phyloP scores from a whole-genome alignment of 2,888 invertebrate species.

The Machimus rusticus region DNA sequence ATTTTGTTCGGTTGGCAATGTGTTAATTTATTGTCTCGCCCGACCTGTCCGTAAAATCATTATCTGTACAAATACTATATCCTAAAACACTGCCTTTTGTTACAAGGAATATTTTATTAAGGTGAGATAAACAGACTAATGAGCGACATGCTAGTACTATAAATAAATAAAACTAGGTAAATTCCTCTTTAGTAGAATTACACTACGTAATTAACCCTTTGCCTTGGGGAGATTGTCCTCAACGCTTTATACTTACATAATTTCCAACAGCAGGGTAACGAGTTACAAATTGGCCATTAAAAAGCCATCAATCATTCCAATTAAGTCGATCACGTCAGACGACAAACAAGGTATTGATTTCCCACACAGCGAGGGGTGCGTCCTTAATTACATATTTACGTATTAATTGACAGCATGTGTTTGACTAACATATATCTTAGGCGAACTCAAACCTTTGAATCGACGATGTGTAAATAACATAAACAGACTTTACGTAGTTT shows the following conservation, averaged over 20 bases:
- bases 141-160: neutral
- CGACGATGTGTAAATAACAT: neutral
- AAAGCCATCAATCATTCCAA: conserved; percentile 24
- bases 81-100: no score
- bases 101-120: neutral
- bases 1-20: no score
- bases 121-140: neutral
- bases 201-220: neutral
- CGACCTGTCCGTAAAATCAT: no score
- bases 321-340: neutral
- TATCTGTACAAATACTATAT: no score
- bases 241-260: neutral
- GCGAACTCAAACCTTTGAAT: neutral
- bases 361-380: neutral
- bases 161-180: neutral
- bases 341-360: neutral
- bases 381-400: neutral
- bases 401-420: neutral
- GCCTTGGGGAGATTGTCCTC: neutral
- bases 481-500: no score
- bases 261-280: neutral
- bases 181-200: neutral
- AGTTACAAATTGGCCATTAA: conserved; percentile 25
- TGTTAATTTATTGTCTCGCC: no score
- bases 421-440: neutral